Base-by-base conservation (phyloP, 2,888 invertebrate species). In the Anthrax anthrax region DNA sequence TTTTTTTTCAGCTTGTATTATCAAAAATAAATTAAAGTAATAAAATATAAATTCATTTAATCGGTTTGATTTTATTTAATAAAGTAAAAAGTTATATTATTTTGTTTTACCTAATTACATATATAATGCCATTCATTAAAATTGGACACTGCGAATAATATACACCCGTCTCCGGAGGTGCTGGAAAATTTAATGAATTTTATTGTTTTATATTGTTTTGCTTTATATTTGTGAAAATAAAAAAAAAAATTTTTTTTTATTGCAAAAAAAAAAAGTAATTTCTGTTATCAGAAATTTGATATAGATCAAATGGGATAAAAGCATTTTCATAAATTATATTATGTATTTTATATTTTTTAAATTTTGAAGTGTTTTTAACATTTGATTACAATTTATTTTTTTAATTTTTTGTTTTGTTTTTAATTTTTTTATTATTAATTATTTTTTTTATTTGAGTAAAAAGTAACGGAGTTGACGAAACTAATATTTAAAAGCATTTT, bases 41-140 rank as follows among this genome's bases (percentile, higher is more conserved):
- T n/a, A n/a, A n/a, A n/a, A n/a, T n/a, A n/a, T n/a, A n/a, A n/a
- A n/a, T n/a, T n/a, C n/a, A n/a, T n/a, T n/a, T n/a, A n/a, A n/a
- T n/a, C n/a, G n/a, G n/a, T n/a, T n/a, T n/a, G n/a, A n/a, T n/a
- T n/a, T n/a, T n/a, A n/a, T n/a, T n/a, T n/a, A n/a, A n/a, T n/a
- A n/a, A n/a, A n/a, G n/a, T n/a, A n/a, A n/a, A 44, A 47, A 37
- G 43, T 43, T 40, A 27, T 43, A 36, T 34, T 36, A 43, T 39
- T 39, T 40, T 37, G 18, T 57, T 59, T 62, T 65, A 66, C 66
- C 66, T 66, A 66, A 67, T 67, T 57, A 67, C 61, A 60, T 66
- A 66, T 61, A 67, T 63, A 55, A 65, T 64, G 61, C 66, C 66
- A 58, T 66, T 66, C 62, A 67, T 63, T 62, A 66, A 60, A 60